A percentile compares a stretch with the other conserved stretches of the same genome.
phyloP scores from a whole-genome alignment of 1,140 invertebrate species.

The Phymorhynchus buccinoides region DNA sequence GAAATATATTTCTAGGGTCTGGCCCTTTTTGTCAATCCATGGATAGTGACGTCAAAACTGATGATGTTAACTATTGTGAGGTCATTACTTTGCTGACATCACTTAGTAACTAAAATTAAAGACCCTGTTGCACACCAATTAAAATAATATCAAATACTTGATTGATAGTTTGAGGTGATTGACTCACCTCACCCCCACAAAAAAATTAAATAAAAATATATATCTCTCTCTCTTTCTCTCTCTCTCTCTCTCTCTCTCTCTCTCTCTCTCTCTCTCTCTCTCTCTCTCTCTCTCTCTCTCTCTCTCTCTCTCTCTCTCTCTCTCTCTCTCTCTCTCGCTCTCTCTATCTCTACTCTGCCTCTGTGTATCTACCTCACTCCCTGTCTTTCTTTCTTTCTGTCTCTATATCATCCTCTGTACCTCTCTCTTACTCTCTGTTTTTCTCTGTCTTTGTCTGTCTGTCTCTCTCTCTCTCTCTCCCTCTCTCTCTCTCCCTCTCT shows the following conservation, averaged over 20 bases:
- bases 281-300: neutral
- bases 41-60: too few relatives aligned
- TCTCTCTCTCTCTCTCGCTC: neutral
- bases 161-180: too few relatives aligned
- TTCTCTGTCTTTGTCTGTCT: neutral
- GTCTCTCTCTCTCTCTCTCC: constrained; percentile 8
- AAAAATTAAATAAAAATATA: too few relatives aligned
- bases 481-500: neutral
- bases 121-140: too few relatives aligned
- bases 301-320: neutral
- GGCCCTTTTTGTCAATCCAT: too few relatives aligned
- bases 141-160: too few relatives aligned
- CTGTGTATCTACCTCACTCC: neutral
- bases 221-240: neutral
- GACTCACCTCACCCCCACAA: too few relatives aligned
- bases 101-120: too few relatives aligned
- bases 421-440: neutral
- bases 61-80: too few relatives aligned
- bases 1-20: too few relatives aligned
- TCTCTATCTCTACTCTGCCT: neutral
- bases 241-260: neutral
- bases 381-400: neutral
- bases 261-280: neutral
- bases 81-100: too few relatives aligned
- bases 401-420: neutral